A percentile compares a stretch with the other conserved stretches of the same genome.
These are phyloP conservation scores for Anomalospiza imberbis DNA, from an alignment of 2,797 vertebrate species.

Conservation along the genomic window DNA sequence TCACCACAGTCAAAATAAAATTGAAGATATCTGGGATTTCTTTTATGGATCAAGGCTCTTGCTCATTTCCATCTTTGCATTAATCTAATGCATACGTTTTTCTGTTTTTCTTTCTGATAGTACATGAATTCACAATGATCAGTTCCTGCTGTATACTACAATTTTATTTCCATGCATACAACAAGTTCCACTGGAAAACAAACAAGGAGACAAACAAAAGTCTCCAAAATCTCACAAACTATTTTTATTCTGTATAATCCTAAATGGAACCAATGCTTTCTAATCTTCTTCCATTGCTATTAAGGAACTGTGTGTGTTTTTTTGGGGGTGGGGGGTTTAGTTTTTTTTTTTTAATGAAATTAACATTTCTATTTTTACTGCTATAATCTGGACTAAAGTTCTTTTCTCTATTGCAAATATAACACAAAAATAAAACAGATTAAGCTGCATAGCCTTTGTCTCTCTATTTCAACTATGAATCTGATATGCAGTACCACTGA, in stretches of 20 bases:
- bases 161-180: neutral
- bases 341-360: neutral
- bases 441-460: neutral
- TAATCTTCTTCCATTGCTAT: neutral
- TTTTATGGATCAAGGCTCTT: neutral
- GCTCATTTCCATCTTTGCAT: neutral
- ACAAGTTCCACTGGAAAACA: neutral
- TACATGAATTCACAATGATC: neutral
- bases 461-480: neutral
- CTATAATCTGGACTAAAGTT: neutral
- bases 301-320: neutral
- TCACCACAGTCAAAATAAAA: slow-evolving; percentile 9
- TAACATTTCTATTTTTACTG: neutral
- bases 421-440: neutral
- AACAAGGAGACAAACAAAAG: neutral
- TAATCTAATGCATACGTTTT: neutral
- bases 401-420: neutral
- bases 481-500: neutral
- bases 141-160: neutral
- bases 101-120: neutral
- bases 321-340: fast-evolving
- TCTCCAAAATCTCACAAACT: neutral
- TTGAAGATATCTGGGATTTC: neutral
- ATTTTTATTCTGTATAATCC: neutral
- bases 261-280: neutral